Conservation (phyloP, 2,113 vertebrate genomes). For the Tangachromis dhanisi region DNA sequence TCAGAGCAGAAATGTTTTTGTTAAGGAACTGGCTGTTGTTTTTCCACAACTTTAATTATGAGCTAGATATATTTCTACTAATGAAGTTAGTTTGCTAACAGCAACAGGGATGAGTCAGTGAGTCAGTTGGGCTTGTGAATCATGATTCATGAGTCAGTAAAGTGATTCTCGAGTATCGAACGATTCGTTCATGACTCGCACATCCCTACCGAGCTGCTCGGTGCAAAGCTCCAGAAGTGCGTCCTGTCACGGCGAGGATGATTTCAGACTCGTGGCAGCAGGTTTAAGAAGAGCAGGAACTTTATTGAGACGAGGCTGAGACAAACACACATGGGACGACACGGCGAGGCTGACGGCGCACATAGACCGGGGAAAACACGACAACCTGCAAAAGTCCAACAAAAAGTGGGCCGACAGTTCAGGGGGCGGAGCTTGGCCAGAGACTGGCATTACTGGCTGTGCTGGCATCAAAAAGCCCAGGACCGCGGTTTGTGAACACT, state of each 20-base stretch:
- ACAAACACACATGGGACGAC: not conserved
- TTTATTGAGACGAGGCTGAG: not conserved
- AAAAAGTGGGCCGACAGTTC: not conserved
- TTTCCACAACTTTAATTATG: not conserved
- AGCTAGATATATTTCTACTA: not conserved
- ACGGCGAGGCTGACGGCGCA: not conserved
- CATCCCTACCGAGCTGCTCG: not conserved
- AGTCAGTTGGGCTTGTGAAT: not conserved
- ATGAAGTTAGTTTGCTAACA: not conserved
- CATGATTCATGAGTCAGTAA: not conserved
- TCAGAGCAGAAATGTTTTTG: not conserved
- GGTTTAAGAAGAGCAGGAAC: not conserved
- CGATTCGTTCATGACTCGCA: not conserved
- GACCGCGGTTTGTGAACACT: not conserved
- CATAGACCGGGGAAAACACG: not conserved
- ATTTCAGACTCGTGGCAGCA: not conserved
- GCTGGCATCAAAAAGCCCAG: not conserved
- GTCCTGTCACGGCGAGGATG: not conserved
- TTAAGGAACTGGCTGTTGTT: not conserved
- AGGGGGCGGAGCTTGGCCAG: not conserved
- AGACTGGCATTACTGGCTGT: not conserved
- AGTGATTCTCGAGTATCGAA: not conserved
- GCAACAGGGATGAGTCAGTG: not conserved
- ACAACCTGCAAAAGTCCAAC: not conserved
- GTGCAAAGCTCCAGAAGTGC: not conserved